phyloP scores from a whole-genome alignment of 2,888 invertebrate genomes.

The Parthenolecanium corni region DNA sequence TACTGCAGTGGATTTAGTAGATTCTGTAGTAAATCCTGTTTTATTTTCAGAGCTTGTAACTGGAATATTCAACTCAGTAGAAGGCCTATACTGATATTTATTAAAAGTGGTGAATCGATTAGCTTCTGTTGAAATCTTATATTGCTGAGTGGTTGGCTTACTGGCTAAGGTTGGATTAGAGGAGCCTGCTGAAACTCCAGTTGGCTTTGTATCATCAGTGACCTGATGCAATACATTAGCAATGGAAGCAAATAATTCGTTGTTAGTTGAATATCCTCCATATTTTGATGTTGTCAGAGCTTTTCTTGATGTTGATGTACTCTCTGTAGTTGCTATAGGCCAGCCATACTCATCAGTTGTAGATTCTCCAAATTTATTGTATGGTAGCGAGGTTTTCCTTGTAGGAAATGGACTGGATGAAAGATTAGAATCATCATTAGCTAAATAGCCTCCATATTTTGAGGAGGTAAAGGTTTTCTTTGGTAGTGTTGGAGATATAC shows the following conservation, averaged over 20 bases:
- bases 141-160: slow-evolving; percentile 7
- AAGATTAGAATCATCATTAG: neutral
- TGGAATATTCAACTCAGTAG: too few species aligned
- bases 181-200: slow-evolving; percentile 18
- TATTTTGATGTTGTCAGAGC: neutral
- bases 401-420: neutral
- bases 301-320: neutral
- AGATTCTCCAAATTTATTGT: slow-evolving; percentile 15
- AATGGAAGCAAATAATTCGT: slow-evolving; percentile 33
- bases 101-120: slow-evolving; percentile 4
- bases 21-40: too few species aligned
- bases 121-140: slow-evolving; percentile 25
- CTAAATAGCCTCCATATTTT: neutral
- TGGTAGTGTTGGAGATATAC: neutral
- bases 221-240: slow-evolving; percentile 33
- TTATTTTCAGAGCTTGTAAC: too few species aligned
- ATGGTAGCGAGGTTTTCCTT: slow-evolving; percentile 17
- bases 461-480: neutral
- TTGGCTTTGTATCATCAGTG: slow-evolving; percentile 29
- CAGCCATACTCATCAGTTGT: too few species aligned
- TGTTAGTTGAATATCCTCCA: slow-evolving; percentile 25
- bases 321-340: neutral
- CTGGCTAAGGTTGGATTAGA: slow-evolving; percentile 11
- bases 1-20: too few species aligned
- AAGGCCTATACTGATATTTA: neutral